phyloP scores from a whole-genome alignment of 2,888 invertebrate genomes.

The Palloptera scutellata region DNA sequence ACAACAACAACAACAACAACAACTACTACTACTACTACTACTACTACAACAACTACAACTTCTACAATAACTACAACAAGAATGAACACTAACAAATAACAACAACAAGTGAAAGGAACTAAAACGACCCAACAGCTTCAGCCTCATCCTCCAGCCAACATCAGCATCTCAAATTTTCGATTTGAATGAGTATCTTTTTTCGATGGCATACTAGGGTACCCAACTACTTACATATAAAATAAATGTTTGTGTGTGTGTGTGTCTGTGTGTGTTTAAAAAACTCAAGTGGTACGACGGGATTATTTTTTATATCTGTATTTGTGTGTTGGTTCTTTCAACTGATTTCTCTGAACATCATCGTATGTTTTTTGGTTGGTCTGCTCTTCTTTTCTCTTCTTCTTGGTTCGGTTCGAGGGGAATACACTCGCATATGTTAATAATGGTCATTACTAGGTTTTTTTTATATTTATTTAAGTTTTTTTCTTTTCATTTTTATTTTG shows the following conservation, averaged over 20 bases:
- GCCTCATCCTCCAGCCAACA: not conserved
- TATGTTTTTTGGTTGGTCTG: not conserved
- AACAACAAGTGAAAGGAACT: not conserved
- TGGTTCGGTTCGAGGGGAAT: too few relatives aligned
- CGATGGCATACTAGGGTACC: too few relatives aligned
- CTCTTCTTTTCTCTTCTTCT: not conserved
- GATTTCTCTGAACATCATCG: not conserved
- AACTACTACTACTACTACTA: not conserved
- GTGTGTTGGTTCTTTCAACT: slow-evolving; percentile 2
- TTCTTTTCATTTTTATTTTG: not conserved
- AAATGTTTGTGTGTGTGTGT: not conserved
- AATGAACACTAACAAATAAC: too few relatives aligned
- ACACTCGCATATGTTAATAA: slow-evolving; percentile 26
- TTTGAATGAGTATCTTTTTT: too few relatives aligned
- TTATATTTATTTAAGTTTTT: too few relatives aligned
- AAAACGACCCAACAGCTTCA: not conserved
- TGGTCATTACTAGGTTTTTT: slow-evolving; percentile 16
- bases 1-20: not conserved
- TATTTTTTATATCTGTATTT: not conserved
- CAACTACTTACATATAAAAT: not conserved
- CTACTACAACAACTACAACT: not conserved
- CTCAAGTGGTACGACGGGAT: slow-evolving; percentile 5
- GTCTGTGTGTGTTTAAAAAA: not conserved
- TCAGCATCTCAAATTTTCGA: too few relatives aligned
- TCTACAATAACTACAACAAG: not conserved